Percentiles rank a stretch among this genome's conserved stretches.
Conservation (phyloP, 2,113 vertebrate species). For the Cervus canadensis region DNA sequence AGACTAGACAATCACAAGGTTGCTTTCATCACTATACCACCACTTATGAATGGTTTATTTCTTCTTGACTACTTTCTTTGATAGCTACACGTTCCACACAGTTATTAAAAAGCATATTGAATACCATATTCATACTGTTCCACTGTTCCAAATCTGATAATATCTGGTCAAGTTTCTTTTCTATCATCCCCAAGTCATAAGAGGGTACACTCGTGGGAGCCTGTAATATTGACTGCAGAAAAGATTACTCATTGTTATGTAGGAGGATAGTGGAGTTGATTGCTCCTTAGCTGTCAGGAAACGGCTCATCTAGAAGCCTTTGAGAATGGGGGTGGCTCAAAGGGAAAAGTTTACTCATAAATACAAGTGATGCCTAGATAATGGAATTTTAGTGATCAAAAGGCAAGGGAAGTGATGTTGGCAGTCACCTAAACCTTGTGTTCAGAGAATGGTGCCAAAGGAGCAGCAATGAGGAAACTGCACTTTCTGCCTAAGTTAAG, state of each 20-base stretch:
- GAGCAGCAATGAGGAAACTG: background rate
- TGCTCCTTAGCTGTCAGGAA: conserved; percentile 64
- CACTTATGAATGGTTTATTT: background rate
- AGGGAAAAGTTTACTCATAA: conserved; percentile 58
- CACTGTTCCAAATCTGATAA: background rate
- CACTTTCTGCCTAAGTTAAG: background rate
- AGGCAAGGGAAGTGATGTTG: background rate
- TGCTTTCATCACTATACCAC: background rate
- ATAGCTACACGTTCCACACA: background rate
- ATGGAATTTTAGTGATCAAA: conserved; percentile 23
- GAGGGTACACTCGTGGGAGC: conserved; percentile 15
- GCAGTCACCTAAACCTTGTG: background rate
- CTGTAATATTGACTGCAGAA: conserved; percentile 7
- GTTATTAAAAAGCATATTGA: background rate
- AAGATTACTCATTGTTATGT: conserved; percentile 44
- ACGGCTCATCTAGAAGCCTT: conserved; percentile 33
- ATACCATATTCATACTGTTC: background rate
- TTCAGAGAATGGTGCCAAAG: background rate
- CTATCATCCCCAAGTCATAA: conserved; percentile 11
- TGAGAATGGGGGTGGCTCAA: conserved; percentile 15
- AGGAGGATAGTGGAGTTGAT: conserved; percentile 45
- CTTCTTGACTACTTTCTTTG: background rate
- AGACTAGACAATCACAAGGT: too few relatives aligned
- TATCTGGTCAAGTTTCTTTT: background rate
- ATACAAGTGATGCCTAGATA: conserved; percentile 22